Evolutionary conservation across 2,888 invertebrate species (phyloP).

Genomic region (Anarsia innoxiella): DNA sequence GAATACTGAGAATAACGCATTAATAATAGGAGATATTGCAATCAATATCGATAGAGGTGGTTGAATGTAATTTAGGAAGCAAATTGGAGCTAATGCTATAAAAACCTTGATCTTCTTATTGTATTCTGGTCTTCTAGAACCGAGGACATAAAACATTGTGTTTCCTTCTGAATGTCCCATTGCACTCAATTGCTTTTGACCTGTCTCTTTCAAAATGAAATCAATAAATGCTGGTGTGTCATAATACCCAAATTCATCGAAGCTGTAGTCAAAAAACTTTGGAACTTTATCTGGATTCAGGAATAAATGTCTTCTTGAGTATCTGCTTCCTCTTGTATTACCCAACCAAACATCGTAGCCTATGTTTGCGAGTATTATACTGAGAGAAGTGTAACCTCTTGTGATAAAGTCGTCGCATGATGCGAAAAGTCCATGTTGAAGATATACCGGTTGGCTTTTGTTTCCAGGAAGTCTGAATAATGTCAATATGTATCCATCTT

Average conservation of each 20-base stretch:
- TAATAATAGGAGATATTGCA: slow-evolving; percentile 31
- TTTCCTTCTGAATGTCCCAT: slow-evolving; percentile 81
- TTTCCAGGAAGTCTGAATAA: slow-evolving; percentile 29
- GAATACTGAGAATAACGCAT: slow-evolving; percentile 47
- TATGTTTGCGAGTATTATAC: slow-evolving; percentile 43
- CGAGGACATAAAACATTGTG: slow-evolving; percentile 68
- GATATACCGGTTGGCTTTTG: slow-evolving; percentile 24
- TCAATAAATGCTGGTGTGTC: slow-evolving; percentile 79
- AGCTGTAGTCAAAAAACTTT: slow-evolving; percentile 71
- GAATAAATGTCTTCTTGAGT: slow-evolving; percentile 65
- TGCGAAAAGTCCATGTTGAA: slow-evolving; percentile 37
- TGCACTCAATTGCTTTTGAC: slow-evolving; percentile 69
- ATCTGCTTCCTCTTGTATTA: slow-evolving; percentile 74
- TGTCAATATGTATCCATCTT: slow-evolving; percentile 33
- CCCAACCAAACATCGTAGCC: slow-evolving; percentile 63
- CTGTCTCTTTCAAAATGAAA: slow-evolving; percentile 45
- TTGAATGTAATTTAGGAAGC: slow-evolving; percentile 49
- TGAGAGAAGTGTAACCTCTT: slow-evolving; percentile 29
- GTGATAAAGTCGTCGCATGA: slow-evolving; percentile 33
- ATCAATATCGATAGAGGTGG: slow-evolving; percentile 29
- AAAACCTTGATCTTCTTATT: slow-evolving; percentile 68
- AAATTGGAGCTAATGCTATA: slow-evolving; percentile 72
- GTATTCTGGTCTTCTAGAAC: slow-evolving; percentile 65
- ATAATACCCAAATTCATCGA: slow-evolving; percentile 79
- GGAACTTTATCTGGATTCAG: slow-evolving; percentile 39